Conservation (phyloP, 2,113 vertebrate genomes). For the Mastomys natalensis region DNA sequence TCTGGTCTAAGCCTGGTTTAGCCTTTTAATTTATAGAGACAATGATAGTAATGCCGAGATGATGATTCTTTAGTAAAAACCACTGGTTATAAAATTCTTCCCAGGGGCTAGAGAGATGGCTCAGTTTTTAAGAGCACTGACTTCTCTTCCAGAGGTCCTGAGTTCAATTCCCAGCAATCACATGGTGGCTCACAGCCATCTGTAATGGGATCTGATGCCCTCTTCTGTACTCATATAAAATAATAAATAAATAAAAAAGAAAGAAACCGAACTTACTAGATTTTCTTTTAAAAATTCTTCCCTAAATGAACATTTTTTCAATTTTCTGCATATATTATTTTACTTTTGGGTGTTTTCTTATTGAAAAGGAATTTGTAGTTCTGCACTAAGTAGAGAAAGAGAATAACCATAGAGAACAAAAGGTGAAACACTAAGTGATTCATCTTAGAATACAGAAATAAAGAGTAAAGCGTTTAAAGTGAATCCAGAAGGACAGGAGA, state of each 20-base stretch:
- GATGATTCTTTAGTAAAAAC: background rate
- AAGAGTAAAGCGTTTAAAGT: background rate
- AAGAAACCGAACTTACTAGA: too few species aligned
- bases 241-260: too few species aligned
- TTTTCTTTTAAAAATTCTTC: background rate
- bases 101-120: too few species aligned
- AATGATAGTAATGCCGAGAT: background rate
- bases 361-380: background rate
- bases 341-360: background rate
- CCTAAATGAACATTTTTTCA: background rate
- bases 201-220: too few species aligned
- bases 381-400: background rate
- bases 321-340: background rate
- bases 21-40: background rate
- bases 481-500: accelerated
- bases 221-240: too few species aligned
- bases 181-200: too few species aligned
- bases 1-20: background rate
- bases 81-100: background rate
- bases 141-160: too few species aligned
- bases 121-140: too few species aligned
- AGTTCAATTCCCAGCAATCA: too few species aligned
- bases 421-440: background rate
- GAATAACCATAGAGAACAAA: background rate
- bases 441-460: background rate